Conservation (phyloP, 2,888 invertebrate species). For the Lasioglossum marginatum region DNA sequence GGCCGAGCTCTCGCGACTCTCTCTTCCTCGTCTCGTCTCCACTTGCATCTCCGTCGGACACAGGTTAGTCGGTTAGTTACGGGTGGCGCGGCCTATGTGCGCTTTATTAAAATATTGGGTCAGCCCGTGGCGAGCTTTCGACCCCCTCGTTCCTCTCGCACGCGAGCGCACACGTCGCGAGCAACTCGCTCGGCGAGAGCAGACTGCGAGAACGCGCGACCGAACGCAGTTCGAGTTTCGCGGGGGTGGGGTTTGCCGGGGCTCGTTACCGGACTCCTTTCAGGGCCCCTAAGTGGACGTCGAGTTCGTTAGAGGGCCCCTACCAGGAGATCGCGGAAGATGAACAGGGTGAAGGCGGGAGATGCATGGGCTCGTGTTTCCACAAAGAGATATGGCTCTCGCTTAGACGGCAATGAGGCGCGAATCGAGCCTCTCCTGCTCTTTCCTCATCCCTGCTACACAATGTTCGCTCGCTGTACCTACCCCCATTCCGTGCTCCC, state of each 20-base stretch:
- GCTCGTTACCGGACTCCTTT: slow-evolving; percentile 81
- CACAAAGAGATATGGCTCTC: slow-evolving; percentile 79
- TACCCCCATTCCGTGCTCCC: neutral
- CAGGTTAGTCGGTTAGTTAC: slow-evolving; percentile 79
- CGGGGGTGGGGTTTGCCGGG: slow-evolving; percentile 66
- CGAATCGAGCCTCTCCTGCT: slow-evolving; percentile 67
- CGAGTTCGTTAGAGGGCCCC: slow-evolving; percentile 81
- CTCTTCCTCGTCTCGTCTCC: slow-evolving; percentile 52
- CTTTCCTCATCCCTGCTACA: slow-evolving; percentile 29
- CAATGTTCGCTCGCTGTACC: neutral
- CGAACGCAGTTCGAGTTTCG: slow-evolving; percentile 60
- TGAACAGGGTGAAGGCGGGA: slow-evolving; percentile 77
- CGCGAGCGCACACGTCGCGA: slow-evolving; percentile 39
- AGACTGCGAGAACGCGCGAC: slow-evolving; percentile 36
- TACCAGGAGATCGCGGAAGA: slow-evolving; percentile 78
- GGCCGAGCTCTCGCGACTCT: slow-evolving; percentile 27
- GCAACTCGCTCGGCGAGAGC: slow-evolving; percentile 44
- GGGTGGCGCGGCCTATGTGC: slow-evolving; percentile 71
- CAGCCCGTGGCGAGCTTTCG: slow-evolving; percentile 73
- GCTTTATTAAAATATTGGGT: slow-evolving; percentile 83
- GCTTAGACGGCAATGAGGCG: slow-evolving; percentile 76
- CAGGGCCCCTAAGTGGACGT: slow-evolving; percentile 79
- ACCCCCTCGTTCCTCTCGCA: neutral
- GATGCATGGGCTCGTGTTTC: slow-evolving; percentile 78
- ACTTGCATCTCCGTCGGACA: slow-evolving; percentile 54